Evolutionary conservation across 2,797 vertebrate species (phyloP), one percentile per base, ranked within the genome.

Genomic region (Mycteria americana): DNA sequence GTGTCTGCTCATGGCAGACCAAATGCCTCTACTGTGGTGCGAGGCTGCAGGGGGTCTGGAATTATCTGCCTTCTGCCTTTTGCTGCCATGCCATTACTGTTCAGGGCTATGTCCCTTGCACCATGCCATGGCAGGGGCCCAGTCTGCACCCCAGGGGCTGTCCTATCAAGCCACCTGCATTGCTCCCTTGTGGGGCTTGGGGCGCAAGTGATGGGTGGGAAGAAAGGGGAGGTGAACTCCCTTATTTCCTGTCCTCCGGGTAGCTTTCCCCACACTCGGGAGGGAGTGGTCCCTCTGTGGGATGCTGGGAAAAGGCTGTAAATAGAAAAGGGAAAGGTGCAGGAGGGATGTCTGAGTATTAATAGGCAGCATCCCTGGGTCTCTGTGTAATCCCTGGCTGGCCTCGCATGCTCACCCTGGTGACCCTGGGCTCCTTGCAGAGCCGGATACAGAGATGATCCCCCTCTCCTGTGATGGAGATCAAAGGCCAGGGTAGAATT

Each of bases 361-460:
- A 94, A 85, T 4, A 91, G 67, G 54, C 54, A 94, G 85, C 31
- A 33, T 81, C 84, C 80, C 63, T 88, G 78, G 63, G 85, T 91
- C 78, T 50, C 95, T 39, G 24, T 74, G 53, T 97, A 97, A 97
- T 97, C 96, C 74, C 72, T 79, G 69, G 76, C 30, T 33, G 92
- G 88, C 93, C 91, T 92, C 3, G 7, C 70, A 60, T 19, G 81
- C 84, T 94, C 4, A 25, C 81, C 87, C 92, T 74, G 93, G 91
- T 97, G 95, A 97, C 95, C 97, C 92, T 62, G 57, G 91, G 78
- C 92, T 94, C 79, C 96, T 97, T 93, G 88, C 77, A 95, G 93
- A 96, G 92, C 94, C 43, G 94, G 95, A 95, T 95, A 92, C 90
- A 93, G 94, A 93, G 97, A 96, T 97, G 95, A 97, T 97, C 96